These are phyloP conservation scores for Bellardia bayeri DNA, from an alignment of 2,888 invertebrate genomes.

Conservation along the genomic window DNA sequence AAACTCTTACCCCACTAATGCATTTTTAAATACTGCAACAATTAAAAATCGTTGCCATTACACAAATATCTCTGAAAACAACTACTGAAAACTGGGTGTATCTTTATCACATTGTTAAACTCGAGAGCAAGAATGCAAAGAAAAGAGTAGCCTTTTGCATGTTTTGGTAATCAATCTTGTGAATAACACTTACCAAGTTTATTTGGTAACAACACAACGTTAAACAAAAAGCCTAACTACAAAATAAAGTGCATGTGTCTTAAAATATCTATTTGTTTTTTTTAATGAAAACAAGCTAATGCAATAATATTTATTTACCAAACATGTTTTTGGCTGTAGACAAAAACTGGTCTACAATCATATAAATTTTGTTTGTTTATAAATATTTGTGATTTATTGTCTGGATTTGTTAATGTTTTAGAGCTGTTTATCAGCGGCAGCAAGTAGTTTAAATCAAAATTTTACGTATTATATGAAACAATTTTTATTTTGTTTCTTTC, in stretches of 20 bases:
- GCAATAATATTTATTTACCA: conserved; percentile 13
- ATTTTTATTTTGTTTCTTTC: conserved; percentile 19
- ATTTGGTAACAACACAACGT: conserved; percentile 7
- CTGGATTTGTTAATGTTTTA: conserved; percentile 47
- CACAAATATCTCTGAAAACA: conserved; percentile 46
- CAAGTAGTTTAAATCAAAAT: background rate
- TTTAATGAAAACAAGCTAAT: conserved; percentile 1
- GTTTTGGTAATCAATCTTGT: conserved; percentile 72
- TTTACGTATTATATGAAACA: conserved; percentile 38
- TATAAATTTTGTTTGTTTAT: conserved; percentile 7
- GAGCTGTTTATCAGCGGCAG: conserved; percentile 19
- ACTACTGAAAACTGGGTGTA: conserved; percentile 70
- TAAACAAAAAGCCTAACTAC: conserved; percentile 25
- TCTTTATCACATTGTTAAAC: conserved; percentile 58
- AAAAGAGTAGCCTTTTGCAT: conserved; percentile 68
- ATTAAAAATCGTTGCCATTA: conserved; percentile 62
- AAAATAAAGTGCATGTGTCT: conserved; percentile 37
- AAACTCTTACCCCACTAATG: conserved; percentile 26
- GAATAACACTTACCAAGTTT: conserved; percentile 54
- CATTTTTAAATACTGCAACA: conserved; percentile 56
- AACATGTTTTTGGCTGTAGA: background rate
- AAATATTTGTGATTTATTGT: conserved; percentile 10
- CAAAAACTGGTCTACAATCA: conserved; percentile 45
- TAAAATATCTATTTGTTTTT: too few relatives aligned
- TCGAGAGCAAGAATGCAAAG: background rate